Conservation (phyloP, 1,140 invertebrate genomes). For the Dolichoris vasculosae region DNA sequence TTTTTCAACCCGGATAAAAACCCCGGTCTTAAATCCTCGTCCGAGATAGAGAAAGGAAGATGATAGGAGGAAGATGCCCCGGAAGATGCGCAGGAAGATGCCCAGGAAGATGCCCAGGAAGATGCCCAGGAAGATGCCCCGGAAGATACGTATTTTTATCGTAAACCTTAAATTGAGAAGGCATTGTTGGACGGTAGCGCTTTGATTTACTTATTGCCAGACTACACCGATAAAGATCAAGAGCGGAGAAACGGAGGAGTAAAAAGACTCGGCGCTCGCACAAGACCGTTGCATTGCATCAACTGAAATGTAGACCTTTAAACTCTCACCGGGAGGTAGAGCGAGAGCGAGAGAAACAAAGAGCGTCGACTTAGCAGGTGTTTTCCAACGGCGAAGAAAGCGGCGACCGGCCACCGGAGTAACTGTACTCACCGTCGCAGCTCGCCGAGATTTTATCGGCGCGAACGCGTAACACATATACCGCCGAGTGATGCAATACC, state of each 20-base stretch:
- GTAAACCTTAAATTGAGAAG: neutral
- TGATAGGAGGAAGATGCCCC: no score
- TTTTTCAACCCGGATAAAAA: neutral
- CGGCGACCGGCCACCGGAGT: neutral
- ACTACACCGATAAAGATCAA: neutral
- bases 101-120: neutral
- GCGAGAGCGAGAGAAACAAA: neutral
- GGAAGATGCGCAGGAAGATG: no score
- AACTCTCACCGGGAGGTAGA: neutral
- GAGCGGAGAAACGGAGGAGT: neutral
- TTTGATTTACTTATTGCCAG: neutral
- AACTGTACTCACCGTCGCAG: neutral
- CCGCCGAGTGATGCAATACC: neutral
- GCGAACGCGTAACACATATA: neutral
- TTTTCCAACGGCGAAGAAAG: neutral
- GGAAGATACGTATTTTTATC: neutral
- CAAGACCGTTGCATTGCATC: neutral
- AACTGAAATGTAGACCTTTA: conserved; percentile 1
- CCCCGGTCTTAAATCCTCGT: neutral
- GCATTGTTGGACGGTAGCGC: neutral
- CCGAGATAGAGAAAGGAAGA: no score
- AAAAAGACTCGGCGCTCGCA: neutral
- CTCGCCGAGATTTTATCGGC: conserved; percentile 3
- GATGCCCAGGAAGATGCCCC: neutral
- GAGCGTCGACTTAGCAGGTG: neutral